Evolutionary conservation across 2,888 invertebrate genomes (phyloP), one percentile per base, ranked within the genome.

Genomic region (Chirona hameri): DNA sequence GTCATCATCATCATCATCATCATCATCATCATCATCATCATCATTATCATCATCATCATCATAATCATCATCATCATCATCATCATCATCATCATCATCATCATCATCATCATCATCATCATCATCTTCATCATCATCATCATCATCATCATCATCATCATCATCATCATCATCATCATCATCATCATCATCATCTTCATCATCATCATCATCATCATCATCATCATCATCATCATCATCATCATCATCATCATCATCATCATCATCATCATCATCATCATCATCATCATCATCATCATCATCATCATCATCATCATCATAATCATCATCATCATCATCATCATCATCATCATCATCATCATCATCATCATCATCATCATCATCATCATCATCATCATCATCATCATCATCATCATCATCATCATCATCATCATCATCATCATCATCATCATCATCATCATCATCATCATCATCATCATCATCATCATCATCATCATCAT

Each of bases 181-280:
- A n/a, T 79, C 31, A 79, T 79, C 79, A 79, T 80, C 15, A 31
- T 80, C 14, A 2, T 31, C 15, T 18, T 80, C 14, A 31, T 80
- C 15, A 31, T 10, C 0, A 31, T 80, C 15, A 80, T n/a, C 2
- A 80, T 18, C n/a, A 79, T 79, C 31, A 79, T 10, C n/a, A 79
- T 27, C 10, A 9, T 5, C 31, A 18, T n/a, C 2, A 2, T 80
- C 27, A 80, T 80, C 7, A 24, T 79, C 7, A 12, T 24, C 27
- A 80, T 80, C 0, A n/a, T 31, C 39, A 80, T 80, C 2, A 80
- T 80, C 80, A 80, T 80, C 14, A 80, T 80, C 80, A 80, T 80
- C 27, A 80, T 80, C 1, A 24, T 1, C 31, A 29, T 80, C 14
- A 15, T 31, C 21, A 80, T 31, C 21, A 80, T 80, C 12, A 15